Evolutionary conservation across 2,888 invertebrate genomes (phyloP).

Genomic region (Lapara coniferarum): DNA sequence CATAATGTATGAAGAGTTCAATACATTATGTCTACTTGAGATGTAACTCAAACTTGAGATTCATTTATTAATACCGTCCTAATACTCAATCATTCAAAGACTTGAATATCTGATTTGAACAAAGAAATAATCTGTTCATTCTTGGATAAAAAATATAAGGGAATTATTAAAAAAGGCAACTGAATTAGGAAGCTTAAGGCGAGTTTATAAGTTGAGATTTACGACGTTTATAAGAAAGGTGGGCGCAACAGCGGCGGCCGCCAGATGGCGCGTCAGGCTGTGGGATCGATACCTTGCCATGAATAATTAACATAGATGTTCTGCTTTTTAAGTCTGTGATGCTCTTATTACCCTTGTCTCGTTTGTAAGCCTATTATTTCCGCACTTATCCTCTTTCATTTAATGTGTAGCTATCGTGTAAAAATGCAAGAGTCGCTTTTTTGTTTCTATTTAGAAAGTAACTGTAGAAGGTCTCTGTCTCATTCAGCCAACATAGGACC

Average conservation of each 20-base stretch:
- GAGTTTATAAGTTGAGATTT: slow-evolving; percentile 13
- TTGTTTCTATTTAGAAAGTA: too few species aligned
- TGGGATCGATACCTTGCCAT: slow-evolving; percentile 64
- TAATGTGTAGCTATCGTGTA: neutral
- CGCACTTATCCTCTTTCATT: neutral
- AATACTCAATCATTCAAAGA: neutral
- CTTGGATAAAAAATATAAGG: slow-evolving; percentile 8
- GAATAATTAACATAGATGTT: slow-evolving; percentile 74
- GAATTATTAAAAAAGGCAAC: slow-evolving; percentile 16
- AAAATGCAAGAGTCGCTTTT: neutral
- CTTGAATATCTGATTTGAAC: slow-evolving; percentile 19
- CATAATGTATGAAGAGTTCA: too few species aligned
- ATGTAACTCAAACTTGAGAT: too few species aligned
- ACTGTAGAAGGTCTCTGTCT: too few species aligned
- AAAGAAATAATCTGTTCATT: slow-evolving; percentile 9
- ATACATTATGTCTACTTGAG: too few species aligned
- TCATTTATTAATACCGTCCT: too few species aligned
- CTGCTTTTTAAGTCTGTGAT: slow-evolving; percentile 52
- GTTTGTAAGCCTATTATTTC: neutral
- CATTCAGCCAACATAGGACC: too few species aligned
- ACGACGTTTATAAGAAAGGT: slow-evolving; percentile 29
- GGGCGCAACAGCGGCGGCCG: slow-evolving; percentile 44
- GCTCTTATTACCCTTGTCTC: slow-evolving; percentile 15
- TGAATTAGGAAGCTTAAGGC: slow-evolving; percentile 17
- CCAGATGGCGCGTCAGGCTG: slow-evolving; percentile 52